phyloP scores from a whole-genome alignment of 2,113 vertebrate species.

The Cromileptes altivelis region DNA sequence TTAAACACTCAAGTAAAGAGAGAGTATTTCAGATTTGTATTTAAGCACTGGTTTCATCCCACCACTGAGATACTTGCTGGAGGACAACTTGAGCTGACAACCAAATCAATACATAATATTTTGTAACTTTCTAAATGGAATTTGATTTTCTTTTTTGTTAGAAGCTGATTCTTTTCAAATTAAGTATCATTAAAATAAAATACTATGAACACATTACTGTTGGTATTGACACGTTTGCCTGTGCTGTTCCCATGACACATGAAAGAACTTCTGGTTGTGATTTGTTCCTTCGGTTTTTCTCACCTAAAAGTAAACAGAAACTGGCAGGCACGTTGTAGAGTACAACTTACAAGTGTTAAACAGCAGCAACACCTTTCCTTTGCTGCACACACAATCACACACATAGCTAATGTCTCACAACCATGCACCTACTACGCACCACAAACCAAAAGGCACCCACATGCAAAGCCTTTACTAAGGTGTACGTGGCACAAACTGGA shows the following conservation, averaged over 20 bases:
- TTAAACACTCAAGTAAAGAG: background rate
- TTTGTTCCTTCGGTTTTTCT: conserved; percentile 25
- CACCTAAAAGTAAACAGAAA: conserved; percentile 12
- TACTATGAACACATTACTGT: too few species aligned
- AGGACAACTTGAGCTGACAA: background rate
- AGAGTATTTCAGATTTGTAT: background rate
- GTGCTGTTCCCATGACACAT: too few species aligned
- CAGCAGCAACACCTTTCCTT: conserved; percentile 61
- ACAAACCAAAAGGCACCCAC: conserved; percentile 24
- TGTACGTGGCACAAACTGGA: background rate
- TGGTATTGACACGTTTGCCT: background rate
- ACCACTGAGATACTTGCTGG: too few species aligned
- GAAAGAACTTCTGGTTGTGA: background rate
- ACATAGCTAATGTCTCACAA: conserved; percentile 44
- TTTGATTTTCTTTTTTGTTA: background rate
- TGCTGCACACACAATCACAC: conserved; percentile 37
- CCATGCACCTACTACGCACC: conserved; percentile 2
- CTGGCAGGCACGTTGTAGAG: background rate
- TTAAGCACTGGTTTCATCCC: too few species aligned
- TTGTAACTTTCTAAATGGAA: background rate
- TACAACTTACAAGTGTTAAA: conserved; percentile 25
- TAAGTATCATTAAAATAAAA: background rate
- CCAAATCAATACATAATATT: too few species aligned
- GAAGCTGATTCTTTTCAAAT: background rate
- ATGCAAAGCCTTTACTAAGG: background rate